Conservation (phyloP, 2,797 vertebrate species). For the Echiichthys vipera region DNA sequence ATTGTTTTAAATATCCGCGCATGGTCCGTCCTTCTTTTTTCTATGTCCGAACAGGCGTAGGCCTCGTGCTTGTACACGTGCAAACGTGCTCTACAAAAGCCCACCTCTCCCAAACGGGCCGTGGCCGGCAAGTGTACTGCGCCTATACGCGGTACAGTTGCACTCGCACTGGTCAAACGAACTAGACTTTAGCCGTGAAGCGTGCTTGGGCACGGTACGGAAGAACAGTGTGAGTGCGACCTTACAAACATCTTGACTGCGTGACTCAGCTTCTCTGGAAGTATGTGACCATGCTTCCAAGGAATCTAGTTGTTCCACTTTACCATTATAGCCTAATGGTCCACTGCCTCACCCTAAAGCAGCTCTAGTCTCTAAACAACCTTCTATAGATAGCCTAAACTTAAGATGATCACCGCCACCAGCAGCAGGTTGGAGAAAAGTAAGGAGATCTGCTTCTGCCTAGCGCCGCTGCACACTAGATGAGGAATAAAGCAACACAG, state of each 20-base stretch:
- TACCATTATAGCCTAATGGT: constrained; percentile 37
- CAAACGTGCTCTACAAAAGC: no score
- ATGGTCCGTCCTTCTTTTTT: no score
- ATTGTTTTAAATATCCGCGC: no score
- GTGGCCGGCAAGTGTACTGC: no score
- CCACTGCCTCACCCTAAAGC: constrained; percentile 53
- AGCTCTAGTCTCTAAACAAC: constrained; percentile 47
- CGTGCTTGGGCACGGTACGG: no score
- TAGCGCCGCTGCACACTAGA: constrained; percentile 31
- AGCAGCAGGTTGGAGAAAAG: constrained; percentile 44
- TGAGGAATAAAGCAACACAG: constrained; percentile 43
- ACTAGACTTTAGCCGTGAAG: no score
- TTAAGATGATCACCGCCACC: constrained; percentile 48
- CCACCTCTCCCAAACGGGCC: no score
- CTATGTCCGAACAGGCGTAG: no score
- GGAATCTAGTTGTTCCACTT: constrained; percentile 55
- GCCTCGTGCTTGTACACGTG: no score
- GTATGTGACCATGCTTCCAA: constrained; percentile 37
- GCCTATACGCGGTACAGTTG: no score
- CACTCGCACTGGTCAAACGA: no score
- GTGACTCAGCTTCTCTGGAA: constrained; percentile 61
- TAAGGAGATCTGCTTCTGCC: constrained; percentile 42
- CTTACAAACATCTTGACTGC: constrained; percentile 17
- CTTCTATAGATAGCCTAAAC: constrained; percentile 63
- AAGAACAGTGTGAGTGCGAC: no score